Conservation (phyloP, 92 coral and sea anemone species). For the Porites lobata region DNA sequence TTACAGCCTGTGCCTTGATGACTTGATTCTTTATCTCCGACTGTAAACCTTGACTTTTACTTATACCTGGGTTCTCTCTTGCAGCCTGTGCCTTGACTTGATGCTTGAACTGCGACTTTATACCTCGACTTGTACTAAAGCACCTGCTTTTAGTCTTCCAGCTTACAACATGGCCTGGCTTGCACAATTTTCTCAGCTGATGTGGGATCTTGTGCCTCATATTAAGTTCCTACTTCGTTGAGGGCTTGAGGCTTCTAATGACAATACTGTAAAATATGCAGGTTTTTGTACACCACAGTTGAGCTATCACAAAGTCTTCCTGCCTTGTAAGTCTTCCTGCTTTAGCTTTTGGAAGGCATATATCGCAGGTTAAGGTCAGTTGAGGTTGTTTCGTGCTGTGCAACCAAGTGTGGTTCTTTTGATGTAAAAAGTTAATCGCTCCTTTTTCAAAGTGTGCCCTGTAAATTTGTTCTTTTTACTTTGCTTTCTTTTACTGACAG, state of each 20-base stretch:
- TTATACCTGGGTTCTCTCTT: too few relatives aligned
- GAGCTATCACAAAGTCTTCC: constrained; percentile 5
- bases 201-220: not conserved
- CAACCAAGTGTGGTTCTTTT: not conserved
- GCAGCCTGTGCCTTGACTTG: too few relatives aligned
- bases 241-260: too few relatives aligned
- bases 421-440: not conserved
- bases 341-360: not conserved
- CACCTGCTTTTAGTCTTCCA: too few relatives aligned
- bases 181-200: not conserved
- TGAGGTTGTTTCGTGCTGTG: not conserved
- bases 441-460: not conserved
- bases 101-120: too few relatives aligned
- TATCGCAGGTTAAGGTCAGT: not conserved
- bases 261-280: too few relatives aligned
- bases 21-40: too few relatives aligned
- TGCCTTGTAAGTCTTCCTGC: constrained; percentile 15
- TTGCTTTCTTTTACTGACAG: too few relatives aligned
- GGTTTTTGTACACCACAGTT: not conserved
- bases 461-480: not conserved
- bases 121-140: too few relatives aligned
- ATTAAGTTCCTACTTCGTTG: not conserved
- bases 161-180: not conserved
- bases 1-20: too few relatives aligned
- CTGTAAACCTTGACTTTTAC: too few relatives aligned